A percentile compares a stretch with the other conserved stretches of the same genome.
Conservation (phyloP, 2,797 vertebrate species). For the Sebastes flavidus region DNA sequence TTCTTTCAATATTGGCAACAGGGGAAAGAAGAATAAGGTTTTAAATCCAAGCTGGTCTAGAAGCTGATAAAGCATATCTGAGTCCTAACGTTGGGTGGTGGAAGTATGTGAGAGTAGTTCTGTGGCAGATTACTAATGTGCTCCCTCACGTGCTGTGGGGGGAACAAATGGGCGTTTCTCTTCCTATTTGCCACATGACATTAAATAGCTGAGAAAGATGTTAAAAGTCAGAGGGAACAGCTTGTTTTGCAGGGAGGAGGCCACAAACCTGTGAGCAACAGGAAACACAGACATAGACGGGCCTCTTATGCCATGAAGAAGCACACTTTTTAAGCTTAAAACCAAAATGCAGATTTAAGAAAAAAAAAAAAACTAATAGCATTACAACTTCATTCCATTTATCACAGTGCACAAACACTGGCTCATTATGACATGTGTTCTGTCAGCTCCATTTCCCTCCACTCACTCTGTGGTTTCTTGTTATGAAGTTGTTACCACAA, state of each 20-base stretch:
- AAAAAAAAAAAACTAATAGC: neutral
- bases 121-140: constrained; percentile 33
- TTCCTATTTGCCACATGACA: constrained; percentile 50
- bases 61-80: neutral
- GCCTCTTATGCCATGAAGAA: neutral
- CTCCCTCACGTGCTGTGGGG: constrained; percentile 20
- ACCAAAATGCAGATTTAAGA: neutral
- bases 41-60: neutral
- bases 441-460: constrained; percentile 47
- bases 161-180: constrained; percentile 49
- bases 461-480: constrained; percentile 10
- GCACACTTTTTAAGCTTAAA: neutral
- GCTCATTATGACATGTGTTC: constrained; percentile 41
- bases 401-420: neutral
- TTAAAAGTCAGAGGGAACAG: constrained; percentile 36
- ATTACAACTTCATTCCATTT: neutral
- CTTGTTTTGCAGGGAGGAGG: constrained; percentile 57
- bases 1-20: neutral
- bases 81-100: neutral
- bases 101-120: neutral
- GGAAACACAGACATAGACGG: neutral
- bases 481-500: constrained; percentile 19
- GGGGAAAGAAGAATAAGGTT: neutral
- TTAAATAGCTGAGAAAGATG: constrained; percentile 38
- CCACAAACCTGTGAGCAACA: constrained; percentile 35